Evolutionary conservation across 2,113 vertebrate species (phyloP), one percentile per base, ranked within the genome.

Genomic region (Leuciscus idus): DNA sequence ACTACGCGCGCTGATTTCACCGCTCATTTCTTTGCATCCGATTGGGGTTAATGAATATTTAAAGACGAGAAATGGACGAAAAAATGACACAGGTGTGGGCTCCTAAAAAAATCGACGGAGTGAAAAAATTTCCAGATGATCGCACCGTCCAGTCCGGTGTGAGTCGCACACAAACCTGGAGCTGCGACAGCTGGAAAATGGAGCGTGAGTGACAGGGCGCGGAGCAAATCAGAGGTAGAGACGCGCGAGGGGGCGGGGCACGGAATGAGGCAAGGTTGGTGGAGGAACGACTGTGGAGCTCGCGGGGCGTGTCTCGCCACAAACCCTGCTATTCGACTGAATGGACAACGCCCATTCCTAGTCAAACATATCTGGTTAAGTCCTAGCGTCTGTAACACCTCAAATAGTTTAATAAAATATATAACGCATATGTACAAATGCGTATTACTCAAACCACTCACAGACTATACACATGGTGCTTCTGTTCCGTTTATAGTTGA

Each of bases 301-400:
- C 61, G 73, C 87, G 89, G 91, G 94, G 94, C 93, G 93, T 93
- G 91, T 88, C 91, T 79, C 4, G 87, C 7, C 52, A 87, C 73
- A 89, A 86, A 91, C 33, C 61, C 87, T 87, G 86, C 88, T 85
- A 89, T 91, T 87, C 91, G 90, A 92, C 89, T 91, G 90, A 85
- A 89, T 85, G 89, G 93, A 91, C 93, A 90, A 93, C 94, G 91
- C 93, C 93, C 93, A 94, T 94, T 84, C 89, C 61, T 66, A 81
- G 91, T 92, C 89, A 92, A 81, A 92, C 83, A 85, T 84, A 23
- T 61, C 52, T 73, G 11, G 6, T 33, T 30, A 84, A 33, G 39
- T 68, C 1, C 17, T 2, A 0, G 1, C 19, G 15, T 50, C 74
- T 52, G 11, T 2, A 4, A 80, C 19, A 61, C 4, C 55, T 80